A percentile compares a stretch with the other conserved stretches of the same genome.
Conservation (phyloP, 2,888 invertebrate genomes). For the Drosophila greeni region DNA sequence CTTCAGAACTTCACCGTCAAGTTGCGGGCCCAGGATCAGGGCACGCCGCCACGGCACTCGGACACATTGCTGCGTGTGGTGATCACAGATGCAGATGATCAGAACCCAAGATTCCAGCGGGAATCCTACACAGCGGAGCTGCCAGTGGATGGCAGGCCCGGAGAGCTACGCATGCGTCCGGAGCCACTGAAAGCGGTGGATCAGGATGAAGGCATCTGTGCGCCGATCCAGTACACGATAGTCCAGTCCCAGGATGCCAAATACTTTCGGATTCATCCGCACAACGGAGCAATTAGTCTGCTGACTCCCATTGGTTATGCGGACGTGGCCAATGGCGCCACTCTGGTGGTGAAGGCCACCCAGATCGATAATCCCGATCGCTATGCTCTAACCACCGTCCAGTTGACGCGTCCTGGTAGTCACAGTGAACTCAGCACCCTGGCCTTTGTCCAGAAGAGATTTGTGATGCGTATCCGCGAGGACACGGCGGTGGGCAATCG, state of each 20-base stretch:
- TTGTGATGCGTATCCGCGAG: constrained; percentile 86
- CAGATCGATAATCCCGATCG: constrained; percentile 92
- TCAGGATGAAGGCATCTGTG: constrained; percentile 81
- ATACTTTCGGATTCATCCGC: constrained; percentile 78
- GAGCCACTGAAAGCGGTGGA: constrained; percentile 87
- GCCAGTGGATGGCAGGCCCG: constrained; percentile 81
- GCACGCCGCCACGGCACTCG: constrained; percentile 87
- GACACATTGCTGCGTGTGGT: constrained; percentile 88
- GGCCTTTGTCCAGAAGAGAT: constrained; percentile 85
- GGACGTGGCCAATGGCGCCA: constrained; percentile 85
- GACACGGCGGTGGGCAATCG: constrained; percentile 86
- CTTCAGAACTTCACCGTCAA: constrained; percentile 87
- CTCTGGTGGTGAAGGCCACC: constrained; percentile 89
- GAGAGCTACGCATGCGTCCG: constrained; percentile 84
- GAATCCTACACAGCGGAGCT: constrained; percentile 87
- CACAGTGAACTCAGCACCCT: constrained; percentile 80
- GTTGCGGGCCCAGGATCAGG: constrained; percentile 88
- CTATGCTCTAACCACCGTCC: constrained; percentile 90
- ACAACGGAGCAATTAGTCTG: constrained; percentile 76
- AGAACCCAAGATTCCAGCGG: constrained; percentile 89
- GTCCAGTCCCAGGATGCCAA: constrained; percentile 78
- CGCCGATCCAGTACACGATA: constrained; percentile 78
- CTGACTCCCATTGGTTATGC: constrained; percentile 75
- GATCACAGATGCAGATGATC: constrained; percentile 93
- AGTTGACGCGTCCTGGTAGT: constrained; percentile 81